phyloP scores from a whole-genome alignment of 2,888 invertebrate species.

The Drosophila kambysellisi region DNA sequence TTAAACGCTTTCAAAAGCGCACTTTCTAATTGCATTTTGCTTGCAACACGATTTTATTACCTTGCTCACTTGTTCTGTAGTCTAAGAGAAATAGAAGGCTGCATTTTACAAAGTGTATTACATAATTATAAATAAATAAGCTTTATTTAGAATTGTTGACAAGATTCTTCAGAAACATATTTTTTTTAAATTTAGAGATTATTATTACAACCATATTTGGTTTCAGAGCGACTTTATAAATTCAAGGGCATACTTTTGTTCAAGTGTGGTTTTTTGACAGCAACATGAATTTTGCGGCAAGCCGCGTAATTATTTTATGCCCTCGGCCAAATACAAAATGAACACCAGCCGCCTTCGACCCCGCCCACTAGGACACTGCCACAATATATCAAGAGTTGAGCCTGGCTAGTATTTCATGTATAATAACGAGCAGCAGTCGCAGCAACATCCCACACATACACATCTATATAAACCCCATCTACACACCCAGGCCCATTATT shows the following conservation, averaged over 20 bases:
- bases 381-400: slow-evolving; percentile 75
- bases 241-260: slow-evolving; percentile 1
- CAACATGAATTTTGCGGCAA: slow-evolving; percentile 76
- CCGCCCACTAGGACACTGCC: slow-evolving; percentile 30
- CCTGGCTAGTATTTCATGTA: slow-evolving; percentile 45
- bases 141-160: neutral
- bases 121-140: neutral
- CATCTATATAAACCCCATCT: neutral
- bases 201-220: neutral
- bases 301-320: slow-evolving; percentile 81
- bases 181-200: neutral
- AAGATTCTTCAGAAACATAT: neutral
- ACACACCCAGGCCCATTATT: slow-evolving; percentile 52
- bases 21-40: slow-evolving; percentile 58
- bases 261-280: slow-evolving; percentile 49
- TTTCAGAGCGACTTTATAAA: neutral
- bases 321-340: slow-evolving; percentile 62
- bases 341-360: slow-evolving; percentile 11
- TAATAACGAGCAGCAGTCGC: slow-evolving; percentile 37
- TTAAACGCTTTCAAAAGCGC: slow-evolving; percentile 56
- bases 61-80: slow-evolving; percentile 22
- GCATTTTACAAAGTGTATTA: neutral
- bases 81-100: neutral
- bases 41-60: slow-evolving; percentile 36
- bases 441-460: slow-evolving; percentile 13